Percentiles rank a stretch among this genome's conserved stretches.
phyloP scores from a whole-genome alignment of 1,140 invertebrate genomes.

The Brachionus plicatilis region DNA sequence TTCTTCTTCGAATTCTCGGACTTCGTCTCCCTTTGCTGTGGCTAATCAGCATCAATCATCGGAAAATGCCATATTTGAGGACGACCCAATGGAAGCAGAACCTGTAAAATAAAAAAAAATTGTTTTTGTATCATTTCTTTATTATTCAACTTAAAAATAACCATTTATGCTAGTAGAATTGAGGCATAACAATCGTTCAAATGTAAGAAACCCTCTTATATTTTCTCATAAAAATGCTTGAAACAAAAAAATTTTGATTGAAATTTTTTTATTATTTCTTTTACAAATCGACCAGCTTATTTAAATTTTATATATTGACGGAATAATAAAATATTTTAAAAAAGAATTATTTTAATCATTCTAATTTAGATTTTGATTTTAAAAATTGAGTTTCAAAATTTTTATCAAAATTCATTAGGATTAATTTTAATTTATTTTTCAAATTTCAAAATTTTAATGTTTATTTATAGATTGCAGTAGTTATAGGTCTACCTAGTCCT shows the following conservation, averaged over 20 bases:
- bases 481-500: too few relatives aligned
- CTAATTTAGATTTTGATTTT: too few relatives aligned
- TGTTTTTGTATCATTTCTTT: not conserved
- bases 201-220: not conserved
- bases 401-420: too few relatives aligned
- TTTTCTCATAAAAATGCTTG: not conserved
- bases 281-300: not conserved
- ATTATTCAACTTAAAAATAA: not conserved
- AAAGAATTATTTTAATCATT: too few relatives aligned
- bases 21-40: not conserved
- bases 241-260: not conserved
- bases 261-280: not conserved
- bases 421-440: too few relatives aligned
- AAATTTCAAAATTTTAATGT: too few relatives aligned
- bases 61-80: slow-evolving; percentile 18
- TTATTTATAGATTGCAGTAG: too few relatives aligned
- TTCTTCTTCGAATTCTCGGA: slow-evolving; percentile 19
- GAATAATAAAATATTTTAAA: not conserved
- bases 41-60: not conserved
- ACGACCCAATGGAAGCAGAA: slow-evolving; percentile 24
- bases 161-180: not conserved
- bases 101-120: slow-evolving; percentile 18
- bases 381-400: too few relatives aligned
- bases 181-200: not conserved
- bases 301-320: not conserved